Evolutionary conservation across 1,140 invertebrate species (phyloP).

Genomic region (Brachionus koreanus): DNA sequence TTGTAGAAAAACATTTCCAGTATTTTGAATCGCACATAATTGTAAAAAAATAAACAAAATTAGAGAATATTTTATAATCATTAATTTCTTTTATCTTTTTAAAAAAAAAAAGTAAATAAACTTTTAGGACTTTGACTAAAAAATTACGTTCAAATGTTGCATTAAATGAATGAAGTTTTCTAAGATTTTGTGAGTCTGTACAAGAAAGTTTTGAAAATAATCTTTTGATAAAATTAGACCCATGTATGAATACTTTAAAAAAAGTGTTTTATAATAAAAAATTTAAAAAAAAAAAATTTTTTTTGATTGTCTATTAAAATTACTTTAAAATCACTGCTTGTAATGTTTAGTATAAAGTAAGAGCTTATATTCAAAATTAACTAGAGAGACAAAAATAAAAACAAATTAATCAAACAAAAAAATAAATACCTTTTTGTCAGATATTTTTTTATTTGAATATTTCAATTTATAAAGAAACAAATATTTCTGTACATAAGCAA

Average conservation of each 20-base stretch:
- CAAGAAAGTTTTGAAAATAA: conserved; percentile 11
- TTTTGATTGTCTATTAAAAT: neutral
- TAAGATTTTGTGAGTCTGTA: neutral
- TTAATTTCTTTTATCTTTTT: neutral
- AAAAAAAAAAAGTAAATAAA: neutral
- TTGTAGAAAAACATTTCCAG: conserved; percentile 13
- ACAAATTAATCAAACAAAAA: neutral
- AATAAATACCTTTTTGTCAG: neutral
- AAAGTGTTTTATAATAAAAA: neutral
- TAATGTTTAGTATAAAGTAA: conserved; percentile 2
- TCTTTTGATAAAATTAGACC: conserved; percentile 14
- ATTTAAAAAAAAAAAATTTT: neutral
- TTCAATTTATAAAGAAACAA: neutral
- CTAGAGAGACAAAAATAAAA: neutral
- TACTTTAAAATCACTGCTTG: conserved; percentile 26
- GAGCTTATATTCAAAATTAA: neutral
- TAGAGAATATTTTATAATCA: neutral
- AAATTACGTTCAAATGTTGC: neutral
- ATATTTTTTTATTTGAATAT: neutral
- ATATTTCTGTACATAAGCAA: neutral
- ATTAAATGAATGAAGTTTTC: neutral
- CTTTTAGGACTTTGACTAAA: neutral
- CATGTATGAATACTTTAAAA: conserved; percentile 10
- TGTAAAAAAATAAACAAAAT: neutral
- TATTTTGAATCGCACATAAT: neutral